Evolutionary conservation across 2,888 invertebrate genomes (phyloP), one percentile per base, ranked within the genome.

Genomic region (Seladonia tumulorum): DNA sequence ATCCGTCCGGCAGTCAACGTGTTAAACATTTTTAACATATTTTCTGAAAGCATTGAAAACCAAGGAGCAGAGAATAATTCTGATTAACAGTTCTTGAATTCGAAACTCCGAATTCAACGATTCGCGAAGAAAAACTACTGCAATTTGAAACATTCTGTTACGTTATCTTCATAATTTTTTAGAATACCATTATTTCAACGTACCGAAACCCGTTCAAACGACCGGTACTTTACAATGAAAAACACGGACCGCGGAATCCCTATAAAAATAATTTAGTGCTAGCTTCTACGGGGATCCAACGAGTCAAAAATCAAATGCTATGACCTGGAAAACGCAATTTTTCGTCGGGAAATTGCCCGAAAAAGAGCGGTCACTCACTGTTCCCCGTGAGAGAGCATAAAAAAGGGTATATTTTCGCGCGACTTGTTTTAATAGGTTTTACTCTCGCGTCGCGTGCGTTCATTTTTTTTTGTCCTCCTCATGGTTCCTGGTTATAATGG

Each of bases 371-470:
- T 29, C 45, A 18, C 18, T 25, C 71, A 60, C 66, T 47, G 35
- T 66, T 35, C 76, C 29, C 29, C 10, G 68, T 12, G 49, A 35
- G 29, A 53, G 25, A n/a, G 22, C 53, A 70, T 29, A 53, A 70
- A 70, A 70, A 49, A 49, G 70, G 29, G 42, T 78, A 42, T 29
- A 82, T 72, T 74, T 66, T 42, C 73, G 25, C 7, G 60, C 42
- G 60, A 57, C 79, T 73, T 63, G 73, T 74, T 79, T 74, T 79
- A 79, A 79, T 74, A 73, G 73, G 66, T 47, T 79, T 74, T 73
- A 18, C 47, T 35, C 18, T 47, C 14, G 45, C 68, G 39, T 68
- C 75, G 73, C 53, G 45, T 57, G 35, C 18, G 35, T 35, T 29
- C 12, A 18, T 42, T 16, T 45, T 77, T 68, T 70, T 39, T 70